phyloP scores from a whole-genome alignment of 2,113 vertebrate species.

The Aptenodytes patagonicus region DNA sequence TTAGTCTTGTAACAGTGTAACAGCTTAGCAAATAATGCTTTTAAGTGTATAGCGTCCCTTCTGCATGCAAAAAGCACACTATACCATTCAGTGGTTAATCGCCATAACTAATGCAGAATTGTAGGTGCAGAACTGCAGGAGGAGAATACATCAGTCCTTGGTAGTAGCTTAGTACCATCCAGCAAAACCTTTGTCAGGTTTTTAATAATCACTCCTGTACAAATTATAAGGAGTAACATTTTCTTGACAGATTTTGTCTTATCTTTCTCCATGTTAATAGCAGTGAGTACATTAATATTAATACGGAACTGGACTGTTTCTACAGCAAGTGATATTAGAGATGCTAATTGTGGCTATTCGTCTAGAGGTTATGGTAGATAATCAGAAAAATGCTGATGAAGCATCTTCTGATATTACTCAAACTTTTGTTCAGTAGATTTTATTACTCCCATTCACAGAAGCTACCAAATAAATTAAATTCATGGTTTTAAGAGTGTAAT shows the following conservation, averaged over 20 bases:
- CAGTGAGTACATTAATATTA: background rate
- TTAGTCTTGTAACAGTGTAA: background rate
- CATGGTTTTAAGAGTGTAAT: background rate
- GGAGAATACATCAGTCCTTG: background rate
- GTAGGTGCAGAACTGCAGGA: background rate
- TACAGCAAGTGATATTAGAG: background rate
- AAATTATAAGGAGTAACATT: background rate
- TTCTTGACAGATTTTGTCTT: background rate
- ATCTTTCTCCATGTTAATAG: background rate
- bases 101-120: background rate
- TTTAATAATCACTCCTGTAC: background rate
- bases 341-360: conserved; percentile 5
- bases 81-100: background rate
- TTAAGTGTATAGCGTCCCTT: background rate
- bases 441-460: background rate
- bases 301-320: background rate
- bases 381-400: conserved; percentile 52
- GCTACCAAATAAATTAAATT: conserved; percentile 20
- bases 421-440: conserved; percentile 44
- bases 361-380: background rate
- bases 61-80: background rate
- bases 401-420: conserved; percentile 1
- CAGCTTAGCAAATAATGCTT: background rate
- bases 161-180: background rate
- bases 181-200: background rate